phyloP scores from a whole-genome alignment of 2,888 invertebrate genomes.

The Parapristionchus giblindavisi region DNA sequence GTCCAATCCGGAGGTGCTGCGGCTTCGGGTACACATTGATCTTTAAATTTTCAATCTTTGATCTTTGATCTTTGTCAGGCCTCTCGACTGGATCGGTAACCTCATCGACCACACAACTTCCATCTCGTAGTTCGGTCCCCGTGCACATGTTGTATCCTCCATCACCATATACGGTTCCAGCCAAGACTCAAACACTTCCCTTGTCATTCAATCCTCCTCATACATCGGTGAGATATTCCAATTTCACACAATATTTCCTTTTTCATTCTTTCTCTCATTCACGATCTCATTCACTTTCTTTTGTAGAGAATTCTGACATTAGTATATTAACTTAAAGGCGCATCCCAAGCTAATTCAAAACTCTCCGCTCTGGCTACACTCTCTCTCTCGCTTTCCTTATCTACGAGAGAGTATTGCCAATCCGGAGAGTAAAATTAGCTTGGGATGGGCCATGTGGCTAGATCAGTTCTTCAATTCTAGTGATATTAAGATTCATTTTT shows the following conservation, averaged over 20 bases:
- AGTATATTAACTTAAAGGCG: not conserved
- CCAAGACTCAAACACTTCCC: slow-evolving; percentile 41
- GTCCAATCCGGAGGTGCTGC: not conserved
- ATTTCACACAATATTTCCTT: not conserved
- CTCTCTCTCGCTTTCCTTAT: too few relatives aligned
- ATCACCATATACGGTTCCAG: slow-evolving; percentile 43
- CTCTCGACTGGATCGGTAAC: not conserved
- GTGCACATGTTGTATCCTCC: slow-evolving; percentile 40
- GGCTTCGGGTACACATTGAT: slow-evolving; percentile 5
- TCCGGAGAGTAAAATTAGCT: not conserved
- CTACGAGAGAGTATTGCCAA: too few relatives aligned
- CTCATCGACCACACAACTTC: slow-evolving; percentile 30
- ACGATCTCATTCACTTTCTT: not conserved
- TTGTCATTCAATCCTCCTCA: slow-evolving; percentile 30
- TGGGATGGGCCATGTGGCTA: not conserved
- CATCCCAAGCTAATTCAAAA: too few relatives aligned
- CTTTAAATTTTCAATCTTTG: not conserved
- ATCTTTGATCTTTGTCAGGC: not conserved
- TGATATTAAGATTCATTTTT: not conserved
- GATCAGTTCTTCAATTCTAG: not conserved
- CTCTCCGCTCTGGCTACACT: too few relatives aligned
- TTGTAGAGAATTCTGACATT: not conserved
- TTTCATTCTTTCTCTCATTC: not conserved
- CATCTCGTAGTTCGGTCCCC: slow-evolving; percentile 26
- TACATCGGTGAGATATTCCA: slow-evolving; percentile 2